These are phyloP conservation scores for Callipepla squamata DNA, from an alignment of 2,113 vertebrate genomes.

Conservation along the genomic window DNA sequence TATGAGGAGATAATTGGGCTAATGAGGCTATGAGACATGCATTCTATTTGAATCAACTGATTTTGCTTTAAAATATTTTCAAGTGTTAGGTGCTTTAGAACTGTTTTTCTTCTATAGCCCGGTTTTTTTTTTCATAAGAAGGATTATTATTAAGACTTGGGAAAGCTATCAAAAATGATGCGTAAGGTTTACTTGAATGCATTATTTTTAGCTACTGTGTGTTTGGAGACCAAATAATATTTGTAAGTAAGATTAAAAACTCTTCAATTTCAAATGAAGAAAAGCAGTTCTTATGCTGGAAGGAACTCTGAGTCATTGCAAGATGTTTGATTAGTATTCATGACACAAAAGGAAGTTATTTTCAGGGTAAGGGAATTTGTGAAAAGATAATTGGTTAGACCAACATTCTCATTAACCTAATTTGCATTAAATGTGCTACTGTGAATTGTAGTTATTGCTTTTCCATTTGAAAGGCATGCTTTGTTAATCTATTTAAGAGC, in stretches of 20 bases:
- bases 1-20: neutral
- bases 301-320: neutral
- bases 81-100: neutral
- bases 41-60: neutral
- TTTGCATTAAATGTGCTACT: conserved; percentile 61
- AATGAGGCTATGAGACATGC: neutral
- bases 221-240: neutral
- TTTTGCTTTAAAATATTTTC: neutral
- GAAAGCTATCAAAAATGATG: neutral
- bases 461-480: conserved; percentile 39
- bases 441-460: conserved; percentile 59
- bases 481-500: conserved; percentile 44
- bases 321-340: conserved; percentile 48
- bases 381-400: conserved; percentile 62
- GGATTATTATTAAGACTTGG: neutral
- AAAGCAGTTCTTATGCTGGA: neutral
- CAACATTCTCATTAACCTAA: conserved; percentile 68
- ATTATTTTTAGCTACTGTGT: neutral
- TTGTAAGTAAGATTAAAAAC: neutral
- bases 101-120: neutral
- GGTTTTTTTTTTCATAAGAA: neutral
- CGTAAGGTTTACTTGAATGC: neutral
- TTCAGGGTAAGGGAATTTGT: conserved; percentile 48
- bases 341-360: conserved; percentile 48
- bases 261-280: neutral